Percentiles rank a stretch among this genome's conserved stretches.
Evolutionary conservation across 2,797 vertebrate genomes (phyloP).

Genomic region (Melanotaenia trifasciata): DNA sequence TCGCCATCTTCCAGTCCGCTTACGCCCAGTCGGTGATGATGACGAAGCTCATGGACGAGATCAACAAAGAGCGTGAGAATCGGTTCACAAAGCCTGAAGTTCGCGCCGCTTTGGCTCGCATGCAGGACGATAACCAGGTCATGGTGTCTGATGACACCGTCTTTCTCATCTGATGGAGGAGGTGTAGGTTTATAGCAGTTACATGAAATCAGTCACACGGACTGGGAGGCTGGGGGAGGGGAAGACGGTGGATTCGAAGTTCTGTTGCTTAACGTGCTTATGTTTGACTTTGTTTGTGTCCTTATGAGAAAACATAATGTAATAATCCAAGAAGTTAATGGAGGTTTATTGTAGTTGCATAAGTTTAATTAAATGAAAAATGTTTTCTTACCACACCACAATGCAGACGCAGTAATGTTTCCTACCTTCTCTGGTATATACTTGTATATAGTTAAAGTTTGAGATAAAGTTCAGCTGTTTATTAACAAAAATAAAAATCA

Average conservation of each 20-base stretch:
- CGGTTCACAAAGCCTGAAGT: constrained; percentile 87
- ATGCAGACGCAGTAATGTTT: not conserved
- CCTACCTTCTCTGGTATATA: not conserved
- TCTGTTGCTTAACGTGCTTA: too few relatives aligned
- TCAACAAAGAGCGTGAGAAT: constrained; percentile 84
- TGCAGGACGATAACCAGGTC: constrained; percentile 98
- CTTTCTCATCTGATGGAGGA: constrained; percentile 90
- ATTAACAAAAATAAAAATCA: constrained; percentile 31
- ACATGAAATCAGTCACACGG: not conserved
- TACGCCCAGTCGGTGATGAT: constrained; percentile 93
- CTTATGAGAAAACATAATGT: not conserved
- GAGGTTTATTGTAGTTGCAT: not conserved
- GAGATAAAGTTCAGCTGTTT: constrained; percentile 24
- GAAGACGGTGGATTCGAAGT: not conserved
- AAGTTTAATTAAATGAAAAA: not conserved
- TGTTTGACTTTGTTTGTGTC: not conserved
- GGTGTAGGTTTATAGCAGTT: not conserved
- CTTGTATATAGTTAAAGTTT: constrained; percentile 63
- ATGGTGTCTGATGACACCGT: constrained; percentile 96
- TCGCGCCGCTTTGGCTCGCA: constrained; percentile 84
- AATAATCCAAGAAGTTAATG: not conserved
- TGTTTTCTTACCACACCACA: not conserved
- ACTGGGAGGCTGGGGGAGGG: constrained; percentile 18
- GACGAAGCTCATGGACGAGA: constrained; percentile 82
- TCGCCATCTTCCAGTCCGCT: constrained; percentile 89